phyloP scores from a whole-genome alignment of 64 coral and sea anemone genomes.

The Orbicella faveolata region DNA sequence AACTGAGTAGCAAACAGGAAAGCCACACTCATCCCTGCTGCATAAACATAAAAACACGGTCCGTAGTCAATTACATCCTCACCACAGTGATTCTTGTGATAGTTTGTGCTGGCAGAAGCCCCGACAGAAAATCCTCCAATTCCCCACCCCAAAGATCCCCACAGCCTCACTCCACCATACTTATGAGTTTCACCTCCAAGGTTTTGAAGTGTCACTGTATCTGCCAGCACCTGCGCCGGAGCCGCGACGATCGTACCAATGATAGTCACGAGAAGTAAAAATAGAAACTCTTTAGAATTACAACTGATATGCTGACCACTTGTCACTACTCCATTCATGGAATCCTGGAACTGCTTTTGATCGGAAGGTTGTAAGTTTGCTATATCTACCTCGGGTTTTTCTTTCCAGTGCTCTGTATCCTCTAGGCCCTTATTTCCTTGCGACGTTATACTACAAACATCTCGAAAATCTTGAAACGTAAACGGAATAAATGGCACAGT shows the following conservation, averaged over 20 bases:
- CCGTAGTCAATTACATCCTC: conserved; percentile 70
- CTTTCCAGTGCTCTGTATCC: not conserved
- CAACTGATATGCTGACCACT: not conserved
- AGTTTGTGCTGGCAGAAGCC: conserved; percentile 68
- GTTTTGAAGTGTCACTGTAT: conserved; percentile 77
- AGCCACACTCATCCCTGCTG: conserved; percentile 66
- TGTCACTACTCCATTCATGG: not conserved
- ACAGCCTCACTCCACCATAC: conserved; percentile 79
- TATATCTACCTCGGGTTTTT: not conserved
- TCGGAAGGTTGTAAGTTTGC: not conserved
- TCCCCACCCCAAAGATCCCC: conserved; percentile 89
- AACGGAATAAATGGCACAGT: conserved; percentile 17
- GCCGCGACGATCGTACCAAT: conserved; percentile 78
- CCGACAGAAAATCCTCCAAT: conserved; percentile 88
- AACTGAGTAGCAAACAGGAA: conserved; percentile 78
- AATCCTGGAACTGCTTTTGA: conserved; percentile 6
- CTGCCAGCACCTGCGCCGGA: conserved; percentile 78
- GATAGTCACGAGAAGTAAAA: conserved; percentile 69
- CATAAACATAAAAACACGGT: conserved; percentile 81
- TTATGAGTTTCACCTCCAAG: conserved; percentile 73
- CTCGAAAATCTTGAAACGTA: not conserved
- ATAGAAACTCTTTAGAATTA: conserved; percentile 63
- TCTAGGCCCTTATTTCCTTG: not conserved
- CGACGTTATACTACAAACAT: not conserved
- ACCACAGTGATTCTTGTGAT: conserved; percentile 50